Evolutionary conservation across 2,113 vertebrate genomes (phyloP).

Genomic region (Sitta europaea): DNA sequence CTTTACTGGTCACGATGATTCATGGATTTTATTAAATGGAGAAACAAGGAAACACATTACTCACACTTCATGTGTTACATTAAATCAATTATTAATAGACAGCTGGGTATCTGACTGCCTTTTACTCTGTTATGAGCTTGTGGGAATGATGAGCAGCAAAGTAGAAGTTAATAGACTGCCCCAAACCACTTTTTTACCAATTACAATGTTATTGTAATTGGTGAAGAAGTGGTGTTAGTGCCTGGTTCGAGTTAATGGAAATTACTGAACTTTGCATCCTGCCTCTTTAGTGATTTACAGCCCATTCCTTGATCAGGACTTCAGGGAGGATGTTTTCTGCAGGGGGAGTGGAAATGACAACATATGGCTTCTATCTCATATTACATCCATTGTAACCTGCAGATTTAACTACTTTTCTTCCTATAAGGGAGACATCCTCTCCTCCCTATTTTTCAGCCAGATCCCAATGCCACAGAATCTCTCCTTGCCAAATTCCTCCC

Average conservation of each 20-base stretch:
- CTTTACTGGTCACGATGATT: not conserved
- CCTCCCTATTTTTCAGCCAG: not conserved
- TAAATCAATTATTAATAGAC: conserved; percentile 43
- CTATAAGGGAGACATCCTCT: not conserved
- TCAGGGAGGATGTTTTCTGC: not conserved
- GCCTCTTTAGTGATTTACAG: conserved; percentile 18
- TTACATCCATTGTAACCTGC: not conserved
- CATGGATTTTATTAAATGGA: not conserved
- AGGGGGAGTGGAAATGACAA: not conserved
- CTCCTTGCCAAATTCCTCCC: not conserved
- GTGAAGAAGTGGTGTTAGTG: no score
- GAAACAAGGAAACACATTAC: conserved; percentile 6
- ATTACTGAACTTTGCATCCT: not conserved
- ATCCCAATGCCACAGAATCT: not conserved
- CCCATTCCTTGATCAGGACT: not conserved
- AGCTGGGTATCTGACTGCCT: not conserved
- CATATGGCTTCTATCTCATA: not conserved
- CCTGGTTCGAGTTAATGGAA: not conserved
- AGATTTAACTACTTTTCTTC: not conserved
- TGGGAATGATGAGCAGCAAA: not conserved
- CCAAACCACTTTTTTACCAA: not conserved
- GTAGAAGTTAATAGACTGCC: not conserved
- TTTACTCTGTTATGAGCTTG: not conserved
- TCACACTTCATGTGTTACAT: not conserved
- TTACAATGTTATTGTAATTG: not conserved